Evolutionary conservation across 2,113 vertebrate species (phyloP), one percentile per base, ranked within the genome.

Genomic region (Arenaria interpres): DNA sequence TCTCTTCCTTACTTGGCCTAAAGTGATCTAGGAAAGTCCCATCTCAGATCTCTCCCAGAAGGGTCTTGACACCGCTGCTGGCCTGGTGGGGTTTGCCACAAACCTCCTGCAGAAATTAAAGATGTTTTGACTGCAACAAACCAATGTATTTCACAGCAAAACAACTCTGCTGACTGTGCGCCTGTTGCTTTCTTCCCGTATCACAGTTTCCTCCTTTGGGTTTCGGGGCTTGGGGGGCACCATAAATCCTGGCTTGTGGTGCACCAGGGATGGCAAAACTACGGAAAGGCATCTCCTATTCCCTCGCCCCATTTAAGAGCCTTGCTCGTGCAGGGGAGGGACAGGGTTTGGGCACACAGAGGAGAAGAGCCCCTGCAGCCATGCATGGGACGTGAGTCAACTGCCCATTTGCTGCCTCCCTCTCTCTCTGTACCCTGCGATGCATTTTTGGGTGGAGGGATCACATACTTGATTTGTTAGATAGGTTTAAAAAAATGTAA

Each of bases 381-480:
- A 0, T 43, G 20, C 19, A 6, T 13, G 7, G 43, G n/a, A 87
- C 33, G 78, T 14, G 24, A 71, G 21, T 51, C 45, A 62, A 45
- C 23, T 77, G 62, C 35, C 54, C 68, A 8, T 81, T 87, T 1
- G 2, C 67, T 71, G 32, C 43, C 41, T 83, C 32, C 45, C 43
- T 82, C 28, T 93, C 37, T 69, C 60, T 59, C 24, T 73, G 35
- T 78, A 92, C 48, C 78, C 95, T 95, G 54, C 83, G 68, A 92
- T 87, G 27, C 83, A 95, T 96, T 94, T 96, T 92, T 21, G 32
- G 85, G 71, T 60, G 85, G 87, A 93, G 33, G 37, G 80, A 75
- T 84, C 32, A 23, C 94, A 82, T 86, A 85, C 95, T 88, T 96
- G 87, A 97, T 92, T 97, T 97, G 80, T 96, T 75, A 73, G 93